phyloP scores from a whole-genome alignment of 2,113 vertebrate genomes.

The Petrocephalus microphthalmus region DNA sequence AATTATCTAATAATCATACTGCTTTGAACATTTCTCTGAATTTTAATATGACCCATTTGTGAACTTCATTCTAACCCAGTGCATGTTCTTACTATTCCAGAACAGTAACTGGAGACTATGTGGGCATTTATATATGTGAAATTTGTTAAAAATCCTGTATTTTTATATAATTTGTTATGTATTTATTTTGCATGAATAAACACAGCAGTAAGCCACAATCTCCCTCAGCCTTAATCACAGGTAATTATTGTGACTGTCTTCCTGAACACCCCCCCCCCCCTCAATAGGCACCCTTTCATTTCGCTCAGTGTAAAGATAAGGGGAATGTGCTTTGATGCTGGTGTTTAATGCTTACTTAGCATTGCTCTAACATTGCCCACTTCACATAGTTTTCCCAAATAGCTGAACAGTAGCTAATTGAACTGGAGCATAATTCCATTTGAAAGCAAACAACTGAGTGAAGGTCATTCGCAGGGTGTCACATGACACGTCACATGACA shows the following conservation, averaged over 20 bases:
- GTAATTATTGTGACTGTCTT: neutral
- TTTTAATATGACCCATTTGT: conserved; percentile 10
- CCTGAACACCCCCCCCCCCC: neutral
- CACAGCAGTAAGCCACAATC: neutral
- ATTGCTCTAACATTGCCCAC: neutral
- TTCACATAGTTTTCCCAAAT: neutral
- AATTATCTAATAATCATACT: conserved; percentile 13
- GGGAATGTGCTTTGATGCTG: neutral
- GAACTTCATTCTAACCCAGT: neutral
- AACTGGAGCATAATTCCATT: neutral
- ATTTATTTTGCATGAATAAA: neutral
- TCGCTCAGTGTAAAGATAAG: neutral
- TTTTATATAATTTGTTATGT: neutral
- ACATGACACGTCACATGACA: neutral
- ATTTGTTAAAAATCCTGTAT: neutral
- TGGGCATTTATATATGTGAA: neutral
- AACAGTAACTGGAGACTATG: neutral
- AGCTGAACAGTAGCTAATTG: neutral
- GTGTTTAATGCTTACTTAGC: neutral
- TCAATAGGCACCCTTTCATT: neutral
- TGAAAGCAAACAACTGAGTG: neutral
- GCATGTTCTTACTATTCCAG: neutral
- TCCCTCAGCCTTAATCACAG: neutral
- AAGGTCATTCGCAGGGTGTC: neutral
- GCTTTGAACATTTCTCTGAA: conserved; percentile 13